Conservation (phyloP, 2,797 vertebrate genomes). For the Phalanger gymnotis region DNA sequence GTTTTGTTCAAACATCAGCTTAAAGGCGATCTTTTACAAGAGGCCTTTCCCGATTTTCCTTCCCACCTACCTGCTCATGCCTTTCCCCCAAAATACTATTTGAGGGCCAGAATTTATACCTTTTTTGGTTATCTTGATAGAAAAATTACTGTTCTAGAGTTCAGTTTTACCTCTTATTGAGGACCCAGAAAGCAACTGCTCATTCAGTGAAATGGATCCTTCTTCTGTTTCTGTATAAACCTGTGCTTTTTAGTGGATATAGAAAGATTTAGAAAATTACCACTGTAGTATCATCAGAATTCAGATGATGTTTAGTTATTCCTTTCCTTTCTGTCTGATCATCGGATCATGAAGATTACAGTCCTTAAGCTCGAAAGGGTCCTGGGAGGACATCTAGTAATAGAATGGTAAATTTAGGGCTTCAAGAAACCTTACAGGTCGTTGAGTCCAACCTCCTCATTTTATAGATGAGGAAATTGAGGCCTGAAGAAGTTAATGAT, state of each 20-base stretch:
- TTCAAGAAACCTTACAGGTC: neutral
- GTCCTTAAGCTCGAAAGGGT: neutral
- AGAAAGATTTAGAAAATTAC: neutral
- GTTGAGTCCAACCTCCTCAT: neutral
- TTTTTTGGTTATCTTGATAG: neutral
- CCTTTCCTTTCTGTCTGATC: neutral
- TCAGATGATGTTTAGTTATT: neutral
- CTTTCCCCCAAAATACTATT: neutral
- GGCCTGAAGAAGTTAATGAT: neutral
- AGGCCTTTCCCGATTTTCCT: neutral
- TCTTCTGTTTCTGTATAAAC: neutral
- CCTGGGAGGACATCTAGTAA: neutral
- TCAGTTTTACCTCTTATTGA: neutral
- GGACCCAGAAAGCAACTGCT: neutral
- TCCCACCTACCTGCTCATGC: neutral
- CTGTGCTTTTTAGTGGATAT: neutral
- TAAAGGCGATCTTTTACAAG: neutral
- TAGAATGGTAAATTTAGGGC: neutral
- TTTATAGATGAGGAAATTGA: neutral
- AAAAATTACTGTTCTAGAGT: neutral
- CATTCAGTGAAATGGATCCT: neutral
- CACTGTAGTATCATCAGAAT: neutral
- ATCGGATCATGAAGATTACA: neutral
- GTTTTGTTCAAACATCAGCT: neutral
- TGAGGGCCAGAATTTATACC: neutral